Base-by-base conservation (phyloP, 2,113 vertebrate species). In the Phocoena sinus region DNA sequence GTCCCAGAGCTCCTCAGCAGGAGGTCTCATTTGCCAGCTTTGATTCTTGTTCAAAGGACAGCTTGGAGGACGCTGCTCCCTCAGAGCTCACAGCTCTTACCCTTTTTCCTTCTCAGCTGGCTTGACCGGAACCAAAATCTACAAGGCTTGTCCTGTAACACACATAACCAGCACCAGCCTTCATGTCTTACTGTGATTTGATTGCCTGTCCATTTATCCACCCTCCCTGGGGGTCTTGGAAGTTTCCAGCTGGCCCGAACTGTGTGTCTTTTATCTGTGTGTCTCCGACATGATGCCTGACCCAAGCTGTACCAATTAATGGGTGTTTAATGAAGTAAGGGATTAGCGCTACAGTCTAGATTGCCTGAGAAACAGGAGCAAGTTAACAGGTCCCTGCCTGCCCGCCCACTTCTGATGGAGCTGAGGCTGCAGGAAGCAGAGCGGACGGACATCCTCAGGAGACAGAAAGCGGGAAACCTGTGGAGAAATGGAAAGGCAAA, bases 281-380 rank as follows among this genome's bases (percentile, higher is more conserved):
- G 25, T 26, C 65, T 36, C 53, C 76, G 60, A 13, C 8, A 15
- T 25, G 18, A 8, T 3, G 20, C 17, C 60, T 53, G 67, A 53
- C n/a, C 73, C 58, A 44, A 25, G 8, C 2, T 20, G 21, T 47
- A 20, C 14, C 36, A 28, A 1, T 73, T 41, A 38, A 31, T 36
- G 73, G 71, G 21, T 85, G 44, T 33, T 89, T 73, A 20, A 23
- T 33, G 67, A 73, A 20, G 36, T 50, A 56, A 63, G 0, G 12
- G 44, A 81, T 92, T 8, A 36, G 3, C n/a, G 4, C 7, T 33
- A 0, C 20, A 60, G 68, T 53, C 33, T 38, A 58, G 17, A 28
- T 79, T 3, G 38, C 47, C 25, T 14, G 0, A 25, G 31, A 60
- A 63, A 47, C 0, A 0, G 0, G 71, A 31, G 4, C 14, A 17